These are phyloP conservation scores for Sturnus vulgaris DNA, from an alignment of 2,113 vertebrate genomes.

Conservation along the genomic window DNA sequence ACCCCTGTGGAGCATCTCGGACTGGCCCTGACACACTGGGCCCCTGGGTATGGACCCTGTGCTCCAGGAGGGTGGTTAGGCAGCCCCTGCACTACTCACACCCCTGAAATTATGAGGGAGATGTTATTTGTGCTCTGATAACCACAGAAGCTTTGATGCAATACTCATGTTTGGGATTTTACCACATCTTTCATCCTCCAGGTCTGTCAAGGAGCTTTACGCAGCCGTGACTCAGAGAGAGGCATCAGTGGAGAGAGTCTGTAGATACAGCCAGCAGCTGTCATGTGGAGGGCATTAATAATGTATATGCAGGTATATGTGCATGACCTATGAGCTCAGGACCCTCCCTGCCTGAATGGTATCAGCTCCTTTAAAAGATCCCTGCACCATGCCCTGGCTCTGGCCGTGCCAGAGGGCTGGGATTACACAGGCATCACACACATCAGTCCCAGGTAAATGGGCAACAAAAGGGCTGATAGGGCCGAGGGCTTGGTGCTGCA, in stretches of 20 bases:
- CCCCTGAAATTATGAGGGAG: not conserved
- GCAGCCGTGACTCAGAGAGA: conserved; percentile 28
- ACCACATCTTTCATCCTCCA: conserved; percentile 21
- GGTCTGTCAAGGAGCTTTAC: conserved; percentile 12
- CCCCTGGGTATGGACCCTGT: not conserved
- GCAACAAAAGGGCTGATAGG: not conserved
- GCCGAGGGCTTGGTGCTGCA: not conserved
- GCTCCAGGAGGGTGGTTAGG: not conserved
- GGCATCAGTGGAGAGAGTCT: not conserved
- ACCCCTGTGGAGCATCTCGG: fast-evolving
- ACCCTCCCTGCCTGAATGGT: not conserved
- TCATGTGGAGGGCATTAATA: conserved; percentile 9
- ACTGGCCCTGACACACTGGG: not conserved
- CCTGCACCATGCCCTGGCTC: not conserved
- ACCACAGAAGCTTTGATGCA: not conserved
- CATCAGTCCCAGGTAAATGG: fast-evolving
- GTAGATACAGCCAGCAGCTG: conserved; percentile 17
- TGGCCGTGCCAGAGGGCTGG: not conserved
- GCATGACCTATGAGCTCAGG: not conserved
- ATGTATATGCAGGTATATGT: not conserved
- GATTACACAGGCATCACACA: not conserved
- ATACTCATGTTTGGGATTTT: conserved; percentile 29
- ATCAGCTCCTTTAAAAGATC: not conserved
- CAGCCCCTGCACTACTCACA: not conserved
- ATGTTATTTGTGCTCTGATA: not conserved